A percentile compares a stretch with the other conserved stretches of the same genome.
Conservation (phyloP, 2,888 invertebrate species). For the Dichetophora obliterata region DNA sequence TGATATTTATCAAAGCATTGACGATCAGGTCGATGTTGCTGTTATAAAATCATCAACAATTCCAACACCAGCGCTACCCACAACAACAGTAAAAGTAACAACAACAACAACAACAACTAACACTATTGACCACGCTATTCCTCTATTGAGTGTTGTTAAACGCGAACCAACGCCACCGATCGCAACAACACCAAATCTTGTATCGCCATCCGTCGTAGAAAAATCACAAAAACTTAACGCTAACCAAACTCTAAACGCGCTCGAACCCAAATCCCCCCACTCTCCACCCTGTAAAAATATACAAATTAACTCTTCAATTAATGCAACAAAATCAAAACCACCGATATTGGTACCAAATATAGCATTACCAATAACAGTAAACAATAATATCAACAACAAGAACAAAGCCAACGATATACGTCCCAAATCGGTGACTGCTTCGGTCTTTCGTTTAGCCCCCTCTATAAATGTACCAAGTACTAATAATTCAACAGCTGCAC, state of each 20-base stretch:
- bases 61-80: slow-evolving; percentile 39
- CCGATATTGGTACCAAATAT: slow-evolving; percentile 3
- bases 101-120: slow-evolving; percentile 42
- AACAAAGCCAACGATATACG: slow-evolving; percentile 51
- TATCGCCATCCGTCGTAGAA: slow-evolving; percentile 29
- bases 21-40: neutral
- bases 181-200: slow-evolving; percentile 26
- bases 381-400: slow-evolving; percentile 30
- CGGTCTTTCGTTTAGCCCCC: slow-evolving; percentile 59
- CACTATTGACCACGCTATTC: slow-evolving; percentile 19
- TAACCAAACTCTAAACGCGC: slow-evolving; percentile 36
- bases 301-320: slow-evolving; percentile 47
- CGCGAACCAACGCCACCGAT: slow-evolving; percentile 44
- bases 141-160: slow-evolving; percentile 30
- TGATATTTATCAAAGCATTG: slow-evolving; percentile 13
- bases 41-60: slow-evolving; percentile 21
- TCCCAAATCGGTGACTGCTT: slow-evolving; percentile 68
- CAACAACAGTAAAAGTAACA: slow-evolving; percentile 43
- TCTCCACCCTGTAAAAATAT: slow-evolving; percentile 52
- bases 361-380: slow-evolving; percentile 30
- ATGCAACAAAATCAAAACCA: neutral
- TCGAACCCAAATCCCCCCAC: slow-evolving; percentile 26
- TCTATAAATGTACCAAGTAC: neutral
- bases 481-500: neutral
- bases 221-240: slow-evolving; percentile 35